Conservation (phyloP, 1,140 invertebrate species). For the Drosophila kikkawai region DNA sequence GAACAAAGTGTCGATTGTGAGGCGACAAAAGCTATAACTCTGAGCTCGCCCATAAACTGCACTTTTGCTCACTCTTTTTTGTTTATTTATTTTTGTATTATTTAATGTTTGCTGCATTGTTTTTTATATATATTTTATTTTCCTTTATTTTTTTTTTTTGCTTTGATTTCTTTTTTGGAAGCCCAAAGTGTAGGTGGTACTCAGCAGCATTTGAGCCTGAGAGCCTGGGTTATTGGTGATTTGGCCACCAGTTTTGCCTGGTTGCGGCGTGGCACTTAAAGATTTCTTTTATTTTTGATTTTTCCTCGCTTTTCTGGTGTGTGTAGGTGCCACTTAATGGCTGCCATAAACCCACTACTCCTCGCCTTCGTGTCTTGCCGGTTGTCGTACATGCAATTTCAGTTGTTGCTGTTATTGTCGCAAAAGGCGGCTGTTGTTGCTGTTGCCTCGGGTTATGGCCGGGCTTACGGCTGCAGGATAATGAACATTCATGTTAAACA, state of each 20-base stretch:
- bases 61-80: background rate
- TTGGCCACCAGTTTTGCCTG: constrained; percentile 51
- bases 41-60: constrained; percentile 33
- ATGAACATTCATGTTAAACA: constrained; percentile 82
- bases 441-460: constrained; percentile 48
- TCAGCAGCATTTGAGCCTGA: background rate
- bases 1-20: constrained; percentile 57
- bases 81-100: background rate
- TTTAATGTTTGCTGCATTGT: background rate
- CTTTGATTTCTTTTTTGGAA: background rate
- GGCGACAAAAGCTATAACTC: constrained; percentile 65
- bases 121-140: background rate
- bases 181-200: background rate
- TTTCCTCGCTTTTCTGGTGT: constrained; percentile 26
- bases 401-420: constrained; percentile 53
- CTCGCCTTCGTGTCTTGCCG: constrained; percentile 43
- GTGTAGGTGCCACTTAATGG: constrained; percentile 77
- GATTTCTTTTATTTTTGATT: constrained; percentile 50
- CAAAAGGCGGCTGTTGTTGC: constrained; percentile 38
- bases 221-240: constrained; percentile 21
- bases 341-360: constrained; percentile 69
- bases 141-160: background rate
- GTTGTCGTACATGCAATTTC: constrained; percentile 55
- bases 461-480: constrained; percentile 61
- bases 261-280: constrained; percentile 41